phyloP scores from a whole-genome alignment of 1,140 invertebrate species.

The Dermatophagoides farinae region DNA sequence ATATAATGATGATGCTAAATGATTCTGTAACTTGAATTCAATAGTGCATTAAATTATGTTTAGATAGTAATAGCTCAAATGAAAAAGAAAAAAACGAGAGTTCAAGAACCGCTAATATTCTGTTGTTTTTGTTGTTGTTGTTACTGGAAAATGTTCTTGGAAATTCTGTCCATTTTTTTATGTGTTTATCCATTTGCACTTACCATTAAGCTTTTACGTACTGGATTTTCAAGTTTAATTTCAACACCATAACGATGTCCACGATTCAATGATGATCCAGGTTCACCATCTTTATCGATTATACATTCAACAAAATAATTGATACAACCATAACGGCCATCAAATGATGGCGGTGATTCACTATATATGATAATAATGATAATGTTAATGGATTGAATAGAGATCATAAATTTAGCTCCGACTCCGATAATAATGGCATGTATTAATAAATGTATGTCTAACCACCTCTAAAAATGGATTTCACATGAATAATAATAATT shows the following conservation, averaged over 20 bases:
- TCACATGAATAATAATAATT: background rate
- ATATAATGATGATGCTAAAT: too few species aligned
- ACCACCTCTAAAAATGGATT: background rate
- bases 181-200: background rate
- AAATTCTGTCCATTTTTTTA: too few species aligned
- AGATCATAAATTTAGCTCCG: conserved; percentile 1
- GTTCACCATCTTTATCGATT: background rate
- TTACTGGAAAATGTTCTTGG: too few species aligned
- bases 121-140: too few species aligned
- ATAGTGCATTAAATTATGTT: too few species aligned
- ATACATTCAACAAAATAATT: conserved; percentile 2
- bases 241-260: background rate
- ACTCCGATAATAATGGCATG: conserved; percentile 2
- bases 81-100: too few species aligned
- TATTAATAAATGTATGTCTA: background rate
- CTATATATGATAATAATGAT: background rate
- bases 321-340: background rate
- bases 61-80: too few species aligned
- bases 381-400: background rate
- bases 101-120: too few species aligned
- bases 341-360: conserved; percentile 4
- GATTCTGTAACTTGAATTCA: too few species aligned
- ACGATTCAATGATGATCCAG: too few species aligned
- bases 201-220: background rate
- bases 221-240: conserved; percentile 4